phyloP scores from a whole-genome alignment of 1,140 invertebrate genomes.

The Neodiprion pinetum region DNA sequence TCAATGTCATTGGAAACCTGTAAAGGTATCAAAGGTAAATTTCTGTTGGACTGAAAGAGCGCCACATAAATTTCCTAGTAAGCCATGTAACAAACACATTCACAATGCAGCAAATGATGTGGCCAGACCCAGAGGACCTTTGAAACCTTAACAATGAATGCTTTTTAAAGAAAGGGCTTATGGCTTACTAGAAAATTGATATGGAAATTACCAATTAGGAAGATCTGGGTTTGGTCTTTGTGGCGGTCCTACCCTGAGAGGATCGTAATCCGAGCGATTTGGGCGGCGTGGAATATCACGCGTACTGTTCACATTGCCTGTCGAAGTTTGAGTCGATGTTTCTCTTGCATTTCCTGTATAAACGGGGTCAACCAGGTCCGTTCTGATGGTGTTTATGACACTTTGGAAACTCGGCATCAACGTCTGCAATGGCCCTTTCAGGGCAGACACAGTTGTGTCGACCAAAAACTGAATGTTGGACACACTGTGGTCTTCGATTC shows the following conservation, averaged over 20 bases:
- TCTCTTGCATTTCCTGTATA: conserved; percentile 29
- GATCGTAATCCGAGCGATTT: conserved; percentile 30
- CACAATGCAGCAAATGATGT: neutral
- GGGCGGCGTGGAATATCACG: conserved; percentile 7
- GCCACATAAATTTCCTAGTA: neutral
- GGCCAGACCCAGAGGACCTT: conserved; percentile 16
- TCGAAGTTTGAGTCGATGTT: conserved; percentile 46
- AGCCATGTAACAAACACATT: neutral
- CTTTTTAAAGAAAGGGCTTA: neutral
- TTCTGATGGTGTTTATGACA: conserved; percentile 55
- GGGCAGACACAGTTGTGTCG: conserved; percentile 51
- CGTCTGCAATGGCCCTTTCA: conserved; percentile 53
- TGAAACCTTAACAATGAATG: conserved; percentile 13
- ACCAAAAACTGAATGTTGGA: conserved; percentile 53
- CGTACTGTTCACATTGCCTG: neutral
- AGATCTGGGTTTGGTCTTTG: neutral
- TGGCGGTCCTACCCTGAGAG: conserved; percentile 37
- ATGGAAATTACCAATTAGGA: conserved; percentile 22
- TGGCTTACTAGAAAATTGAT: neutral
- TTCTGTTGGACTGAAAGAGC: neutral
- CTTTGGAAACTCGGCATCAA: conserved; percentile 57
- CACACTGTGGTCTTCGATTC: conserved; percentile 55
- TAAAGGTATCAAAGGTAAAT: conserved; percentile 22
- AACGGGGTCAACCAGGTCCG: conserved; percentile 59
- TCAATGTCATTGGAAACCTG: conserved; percentile 36